These are phyloP conservation scores for Salvelinus fontinalis DNA, from an alignment of 2,113 vertebrate genomes.

Conservation along the genomic window DNA sequence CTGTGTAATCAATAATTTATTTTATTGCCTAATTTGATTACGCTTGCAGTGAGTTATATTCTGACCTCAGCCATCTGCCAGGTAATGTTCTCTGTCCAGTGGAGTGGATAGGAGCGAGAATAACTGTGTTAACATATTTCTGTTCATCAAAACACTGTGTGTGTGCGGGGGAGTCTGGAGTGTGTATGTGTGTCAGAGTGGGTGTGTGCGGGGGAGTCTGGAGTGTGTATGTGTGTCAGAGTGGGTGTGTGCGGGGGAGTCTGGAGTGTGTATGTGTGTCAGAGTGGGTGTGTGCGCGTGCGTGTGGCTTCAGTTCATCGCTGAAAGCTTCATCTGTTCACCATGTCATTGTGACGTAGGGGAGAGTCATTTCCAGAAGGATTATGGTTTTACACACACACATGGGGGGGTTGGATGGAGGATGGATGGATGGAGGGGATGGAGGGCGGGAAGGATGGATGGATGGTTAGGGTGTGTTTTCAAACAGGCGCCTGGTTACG, in stretches of 20 bases:
- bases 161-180: background rate
- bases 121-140: too few relatives aligned
- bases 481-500: too few relatives aligned
- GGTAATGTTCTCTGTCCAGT: too few relatives aligned
- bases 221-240: background rate
- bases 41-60: too few relatives aligned
- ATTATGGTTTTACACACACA: too few relatives aligned
- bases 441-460: background rate
- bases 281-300: background rate
- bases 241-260: background rate
- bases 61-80: too few relatives aligned
- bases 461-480: too few relatives aligned
- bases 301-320: background rate
- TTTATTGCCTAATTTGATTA: too few relatives aligned
- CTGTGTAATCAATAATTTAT: too few relatives aligned
- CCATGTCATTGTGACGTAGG: constrained; percentile 9
- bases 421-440: too few relatives aligned
- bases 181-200: background rate
- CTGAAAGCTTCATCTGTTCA: background rate
- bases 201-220: background rate
- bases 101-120: too few relatives aligned
- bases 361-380: background rate
- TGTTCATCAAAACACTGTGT: background rate
- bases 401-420: background rate
- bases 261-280: background rate